Percentiles rank a stretch among this genome's conserved stretches.
These are phyloP conservation scores for Sebastolobus alascanus DNA, from an alignment of 2,797 vertebrate genomes.

Conservation along the genomic window DNA sequence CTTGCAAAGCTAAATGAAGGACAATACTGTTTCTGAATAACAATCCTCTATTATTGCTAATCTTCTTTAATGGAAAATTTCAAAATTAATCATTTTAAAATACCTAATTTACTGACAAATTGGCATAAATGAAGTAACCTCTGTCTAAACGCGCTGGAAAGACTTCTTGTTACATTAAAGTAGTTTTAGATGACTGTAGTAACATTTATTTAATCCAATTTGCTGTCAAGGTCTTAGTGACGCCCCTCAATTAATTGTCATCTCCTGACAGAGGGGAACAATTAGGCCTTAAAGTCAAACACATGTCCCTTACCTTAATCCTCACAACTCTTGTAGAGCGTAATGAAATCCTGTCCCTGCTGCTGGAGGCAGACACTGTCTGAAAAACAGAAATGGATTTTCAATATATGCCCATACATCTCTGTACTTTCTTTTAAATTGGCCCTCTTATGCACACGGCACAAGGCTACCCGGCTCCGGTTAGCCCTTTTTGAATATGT, in stretches of 20 bases:
- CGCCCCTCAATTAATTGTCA: constrained; percentile 81
- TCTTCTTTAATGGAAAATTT: constrained; percentile 65
- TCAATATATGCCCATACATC: constrained; percentile 77
- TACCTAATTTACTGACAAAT: constrained; percentile 74
- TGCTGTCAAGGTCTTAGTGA: constrained; percentile 80
- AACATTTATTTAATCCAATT: constrained; percentile 83
- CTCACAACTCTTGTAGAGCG: constrained; percentile 60
- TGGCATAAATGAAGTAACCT: constrained; percentile 73
- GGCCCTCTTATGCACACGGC: constrained; percentile 61
- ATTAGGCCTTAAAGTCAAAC: constrained; percentile 80
- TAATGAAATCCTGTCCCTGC: constrained; percentile 71
- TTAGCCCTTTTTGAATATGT: constrained; percentile 90
- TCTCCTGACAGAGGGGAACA: constrained; percentile 79
- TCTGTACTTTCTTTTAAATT: constrained; percentile 68
- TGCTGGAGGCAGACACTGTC: constrained; percentile 40
- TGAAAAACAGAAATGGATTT: constrained; percentile 85
- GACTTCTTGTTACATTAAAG: constrained; percentile 66
- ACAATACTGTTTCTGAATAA: constrained; percentile 59
- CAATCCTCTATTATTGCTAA: constrained; percentile 62
- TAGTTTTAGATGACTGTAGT: constrained; percentile 64
- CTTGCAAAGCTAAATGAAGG: constrained; percentile 57
- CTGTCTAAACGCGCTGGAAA: constrained; percentile 51
- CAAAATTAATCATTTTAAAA: constrained; percentile 74
- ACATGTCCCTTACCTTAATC: constrained; percentile 67
- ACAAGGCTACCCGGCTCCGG: constrained; percentile 63